Percentiles rank a stretch among this genome's conserved stretches.
phyloP scores from a whole-genome alignment of 2,797 vertebrate species.

The Glyptemys insculpta region DNA sequence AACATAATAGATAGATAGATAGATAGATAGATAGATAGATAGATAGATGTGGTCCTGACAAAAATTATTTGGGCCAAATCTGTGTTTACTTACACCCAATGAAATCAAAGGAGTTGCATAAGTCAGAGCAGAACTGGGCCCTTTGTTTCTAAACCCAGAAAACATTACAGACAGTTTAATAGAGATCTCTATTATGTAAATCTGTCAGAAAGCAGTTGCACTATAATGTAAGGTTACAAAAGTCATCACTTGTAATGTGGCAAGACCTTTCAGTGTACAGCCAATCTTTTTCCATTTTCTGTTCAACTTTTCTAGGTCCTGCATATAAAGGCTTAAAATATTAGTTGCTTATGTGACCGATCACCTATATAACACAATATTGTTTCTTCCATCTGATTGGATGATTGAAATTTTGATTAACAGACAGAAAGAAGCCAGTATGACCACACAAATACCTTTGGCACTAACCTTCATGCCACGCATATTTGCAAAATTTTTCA shows the following conservation, averaged over 20 bases:
- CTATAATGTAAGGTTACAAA: background rate
- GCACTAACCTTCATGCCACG: background rate
- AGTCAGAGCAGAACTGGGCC: background rate
- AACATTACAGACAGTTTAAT: background rate
- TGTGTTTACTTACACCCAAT: background rate
- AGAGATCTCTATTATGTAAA: background rate
- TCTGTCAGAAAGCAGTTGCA: background rate
- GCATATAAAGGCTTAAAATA: background rate
- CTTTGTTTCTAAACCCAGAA: background rate
- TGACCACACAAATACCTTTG: background rate
- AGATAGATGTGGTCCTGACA: background rate
- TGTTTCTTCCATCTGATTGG: background rate
- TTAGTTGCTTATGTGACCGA: background rate
- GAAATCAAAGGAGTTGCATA: background rate
- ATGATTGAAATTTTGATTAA: accelerated
- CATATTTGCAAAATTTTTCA: background rate
- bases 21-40: background rate
- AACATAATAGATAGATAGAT: too few species aligned
- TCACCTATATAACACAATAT: background rate
- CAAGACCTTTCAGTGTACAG: background rate
- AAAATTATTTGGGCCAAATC: background rate
- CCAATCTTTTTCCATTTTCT: background rate
- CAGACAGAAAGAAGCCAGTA: background rate
- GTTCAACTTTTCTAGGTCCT: background rate
- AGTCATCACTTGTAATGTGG: background rate